These are phyloP conservation scores for Vidua macroura DNA, from an alignment of 2,113 vertebrate genomes.

Conservation along the genomic window DNA sequence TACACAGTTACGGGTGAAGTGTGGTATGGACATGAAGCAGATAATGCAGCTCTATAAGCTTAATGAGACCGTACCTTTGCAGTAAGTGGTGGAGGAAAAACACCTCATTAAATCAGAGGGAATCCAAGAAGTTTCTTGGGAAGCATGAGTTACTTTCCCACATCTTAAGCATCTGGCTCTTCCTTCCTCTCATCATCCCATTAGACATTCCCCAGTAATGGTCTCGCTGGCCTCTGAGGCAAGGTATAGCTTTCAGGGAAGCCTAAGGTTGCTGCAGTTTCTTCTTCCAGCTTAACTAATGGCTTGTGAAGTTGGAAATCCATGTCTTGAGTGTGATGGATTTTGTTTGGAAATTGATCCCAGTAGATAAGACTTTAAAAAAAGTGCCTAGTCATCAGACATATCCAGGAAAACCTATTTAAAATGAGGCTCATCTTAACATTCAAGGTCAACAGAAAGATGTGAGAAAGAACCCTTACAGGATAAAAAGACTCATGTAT, in stretches of 20 bases:
- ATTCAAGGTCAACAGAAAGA: not conserved
- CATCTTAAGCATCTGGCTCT: not conserved
- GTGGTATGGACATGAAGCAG: not conserved
- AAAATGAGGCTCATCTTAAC: not conserved
- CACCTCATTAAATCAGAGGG: not conserved
- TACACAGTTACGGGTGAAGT: not conserved
- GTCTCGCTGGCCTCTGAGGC: not conserved
- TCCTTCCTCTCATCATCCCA: not conserved
- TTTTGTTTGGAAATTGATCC: conserved; percentile 65
- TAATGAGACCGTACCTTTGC: not conserved
- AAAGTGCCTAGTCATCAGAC: conserved; percentile 4
- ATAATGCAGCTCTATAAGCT: not conserved
- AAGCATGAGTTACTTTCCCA: not conserved
- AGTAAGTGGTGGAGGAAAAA: not conserved
- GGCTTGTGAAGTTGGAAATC: conserved; percentile 36
- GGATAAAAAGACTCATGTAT: not conserved
- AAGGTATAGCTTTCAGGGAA: not conserved
- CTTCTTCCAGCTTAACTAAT: conserved; percentile 63
- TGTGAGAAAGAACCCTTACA: not conserved
- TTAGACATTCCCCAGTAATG: not conserved
- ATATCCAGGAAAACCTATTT: not conserved
- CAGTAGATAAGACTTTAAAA: conserved; percentile 29
- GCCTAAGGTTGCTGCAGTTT: not conserved
- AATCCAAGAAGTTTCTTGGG: not conserved
- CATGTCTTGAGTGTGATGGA: not conserved